These are phyloP conservation scores for Hymenopus coronatus DNA, from an alignment of 2,888 invertebrate genomes.

Conservation along the genomic window DNA sequence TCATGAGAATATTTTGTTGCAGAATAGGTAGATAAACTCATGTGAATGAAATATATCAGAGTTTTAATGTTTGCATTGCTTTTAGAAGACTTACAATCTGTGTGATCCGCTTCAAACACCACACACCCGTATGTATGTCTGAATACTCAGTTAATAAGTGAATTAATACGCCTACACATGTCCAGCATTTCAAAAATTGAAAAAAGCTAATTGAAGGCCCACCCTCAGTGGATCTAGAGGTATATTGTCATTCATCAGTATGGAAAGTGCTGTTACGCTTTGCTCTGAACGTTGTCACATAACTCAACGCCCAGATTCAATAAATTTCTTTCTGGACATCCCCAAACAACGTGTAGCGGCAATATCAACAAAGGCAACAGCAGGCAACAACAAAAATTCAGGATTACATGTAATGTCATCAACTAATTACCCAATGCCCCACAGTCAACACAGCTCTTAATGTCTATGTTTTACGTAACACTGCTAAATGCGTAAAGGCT, in stretches of 20 bases:
- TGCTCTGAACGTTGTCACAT: background rate
- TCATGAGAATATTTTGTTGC: no score
- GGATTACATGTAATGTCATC: background rate
- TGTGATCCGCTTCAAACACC: no score
- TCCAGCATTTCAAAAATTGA: background rate
- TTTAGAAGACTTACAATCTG: no score
- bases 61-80: no score
- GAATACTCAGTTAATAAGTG: no score
- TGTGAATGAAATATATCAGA: no score
- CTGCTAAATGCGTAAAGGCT: background rate
- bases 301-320: background rate
- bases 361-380: background rate
- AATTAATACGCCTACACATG: no score
- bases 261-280: background rate
- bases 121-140: no score
- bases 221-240: background rate
- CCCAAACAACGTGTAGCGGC: background rate
- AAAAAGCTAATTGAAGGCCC: background rate
- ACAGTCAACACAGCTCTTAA: background rate
- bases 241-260: background rate
- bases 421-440: background rate
- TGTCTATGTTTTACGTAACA: background rate
- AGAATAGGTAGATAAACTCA: no score
- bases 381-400: background rate
- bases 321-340: background rate